Evolutionary conservation across 2,888 invertebrate species (phyloP).

Genomic region (Heteromyza rotundicornis): DNA sequence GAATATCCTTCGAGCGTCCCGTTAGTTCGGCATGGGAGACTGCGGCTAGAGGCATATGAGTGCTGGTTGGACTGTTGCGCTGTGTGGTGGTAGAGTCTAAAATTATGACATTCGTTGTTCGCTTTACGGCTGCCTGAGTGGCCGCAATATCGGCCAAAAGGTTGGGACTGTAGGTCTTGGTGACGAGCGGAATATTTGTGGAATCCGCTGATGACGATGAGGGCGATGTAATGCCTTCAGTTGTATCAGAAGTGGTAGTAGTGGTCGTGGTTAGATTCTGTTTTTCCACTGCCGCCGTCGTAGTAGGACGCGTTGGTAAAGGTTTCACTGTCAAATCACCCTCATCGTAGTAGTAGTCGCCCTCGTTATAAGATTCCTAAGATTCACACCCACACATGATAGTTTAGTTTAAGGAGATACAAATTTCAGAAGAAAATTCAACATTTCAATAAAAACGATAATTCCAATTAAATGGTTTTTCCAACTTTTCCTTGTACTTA

Average conservation of each 20-base stretch:
- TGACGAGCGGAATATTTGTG: background rate
- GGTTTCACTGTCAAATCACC: conserved; percentile 58
- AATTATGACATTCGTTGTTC: conserved; percentile 37
- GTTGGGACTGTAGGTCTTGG: conserved; percentile 36
- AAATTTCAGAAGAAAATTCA: too few species aligned
- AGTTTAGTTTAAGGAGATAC: too few species aligned
- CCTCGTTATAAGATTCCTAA: conserved; percentile 40
- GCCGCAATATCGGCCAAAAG: conserved; percentile 43
- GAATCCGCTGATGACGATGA: background rate
- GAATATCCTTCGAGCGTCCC: conserved; percentile 11
- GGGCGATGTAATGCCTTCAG: background rate
- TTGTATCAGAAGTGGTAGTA: conserved; percentile 11
- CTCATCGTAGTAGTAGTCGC: conserved; percentile 61
- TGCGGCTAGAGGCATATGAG: background rate
- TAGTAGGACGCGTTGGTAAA: conserved; percentile 29
- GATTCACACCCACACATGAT: too few species aligned
- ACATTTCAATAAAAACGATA: too few species aligned
- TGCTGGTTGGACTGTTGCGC: background rate
- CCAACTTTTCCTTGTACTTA: too few species aligned
- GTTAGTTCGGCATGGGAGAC: background rate
- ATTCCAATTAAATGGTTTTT: too few species aligned
- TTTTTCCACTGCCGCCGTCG: conserved; percentile 1
- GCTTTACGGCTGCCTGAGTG: conserved; percentile 21
- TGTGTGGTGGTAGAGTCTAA: conserved; percentile 28
- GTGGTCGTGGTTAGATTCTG: conserved; percentile 5